Conservation (phyloP, 2,888 invertebrate species). For the Meiosimyza platycephala region DNA sequence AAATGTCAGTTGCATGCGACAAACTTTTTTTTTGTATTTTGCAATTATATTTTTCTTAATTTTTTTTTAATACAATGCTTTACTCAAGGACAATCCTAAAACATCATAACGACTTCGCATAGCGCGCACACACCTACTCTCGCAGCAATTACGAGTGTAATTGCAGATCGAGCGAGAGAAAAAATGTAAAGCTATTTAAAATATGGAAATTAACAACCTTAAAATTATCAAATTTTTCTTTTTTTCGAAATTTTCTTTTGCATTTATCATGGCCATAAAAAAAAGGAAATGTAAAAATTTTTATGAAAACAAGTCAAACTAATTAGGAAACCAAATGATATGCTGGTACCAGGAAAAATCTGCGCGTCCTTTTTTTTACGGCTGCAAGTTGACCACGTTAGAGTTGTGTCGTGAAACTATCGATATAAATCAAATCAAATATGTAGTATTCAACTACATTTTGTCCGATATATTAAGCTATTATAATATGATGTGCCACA, state of each 20-base stretch:
- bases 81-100: no score
- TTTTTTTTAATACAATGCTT: no score
- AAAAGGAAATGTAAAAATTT: no score
- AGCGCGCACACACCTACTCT: slow-evolving; percentile 4
- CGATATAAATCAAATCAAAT: no score
- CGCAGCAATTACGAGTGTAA: slow-evolving; percentile 1
- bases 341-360: not conserved
- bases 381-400: not conserved
- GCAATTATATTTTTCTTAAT: no score
- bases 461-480: no score
- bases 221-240: not conserved
- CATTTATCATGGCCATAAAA: no score
- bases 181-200: not conserved
- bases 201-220: not conserved
- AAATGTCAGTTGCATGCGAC: no score
- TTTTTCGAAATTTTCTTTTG: no score
- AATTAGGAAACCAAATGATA: slow-evolving; percentile 13
- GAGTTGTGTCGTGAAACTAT: not conserved
- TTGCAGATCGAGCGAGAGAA: not conserved
- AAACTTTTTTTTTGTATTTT: no score
- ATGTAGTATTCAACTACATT: no score
- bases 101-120: not conserved
- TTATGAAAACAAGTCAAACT: not conserved
- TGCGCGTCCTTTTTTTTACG: not conserved
- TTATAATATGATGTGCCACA: no score